Conservation (phyloP, 2,888 invertebrate genomes). For the Athalia cordata region DNA sequence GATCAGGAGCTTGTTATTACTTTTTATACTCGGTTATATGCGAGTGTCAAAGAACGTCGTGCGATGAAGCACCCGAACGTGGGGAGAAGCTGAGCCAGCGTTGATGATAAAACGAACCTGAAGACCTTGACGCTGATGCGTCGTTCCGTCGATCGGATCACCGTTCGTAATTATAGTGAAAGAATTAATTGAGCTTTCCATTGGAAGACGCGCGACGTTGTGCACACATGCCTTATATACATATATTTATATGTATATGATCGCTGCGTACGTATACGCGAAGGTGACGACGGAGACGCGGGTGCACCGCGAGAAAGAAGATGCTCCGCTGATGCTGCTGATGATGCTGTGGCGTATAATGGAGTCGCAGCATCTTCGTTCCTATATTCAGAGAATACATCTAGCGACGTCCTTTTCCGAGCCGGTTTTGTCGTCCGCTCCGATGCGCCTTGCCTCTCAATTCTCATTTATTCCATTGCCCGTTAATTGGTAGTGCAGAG, state of each 20-base stretch:
- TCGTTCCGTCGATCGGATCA: background rate
- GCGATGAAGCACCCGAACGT: background rate
- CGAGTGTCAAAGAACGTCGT: constrained; percentile 18
- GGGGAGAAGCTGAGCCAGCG: background rate
- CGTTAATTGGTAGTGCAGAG: constrained; percentile 44
- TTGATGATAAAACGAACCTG: too few species aligned
- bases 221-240: background rate
- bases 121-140: too few species aligned
- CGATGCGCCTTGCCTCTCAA: constrained; percentile 42
- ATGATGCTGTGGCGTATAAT: too few species aligned
- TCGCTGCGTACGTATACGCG: background rate
- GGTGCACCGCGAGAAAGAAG: constrained; percentile 8
- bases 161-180: constrained; percentile 11
- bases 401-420: constrained; percentile 4
- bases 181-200: constrained; percentile 37
- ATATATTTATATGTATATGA: too few species aligned
- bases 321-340: background rate
- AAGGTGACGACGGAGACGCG: constrained; percentile 35
- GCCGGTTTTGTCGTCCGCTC: constrained; percentile 42
- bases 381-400: background rate
- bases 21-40: background rate
- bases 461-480: constrained; percentile 43
- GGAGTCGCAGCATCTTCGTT: background rate
- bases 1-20: constrained; percentile 14
- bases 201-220: background rate